Conservation (phyloP, 1,140 invertebrate species). For the Caenorhabditis brenneri region DNA sequence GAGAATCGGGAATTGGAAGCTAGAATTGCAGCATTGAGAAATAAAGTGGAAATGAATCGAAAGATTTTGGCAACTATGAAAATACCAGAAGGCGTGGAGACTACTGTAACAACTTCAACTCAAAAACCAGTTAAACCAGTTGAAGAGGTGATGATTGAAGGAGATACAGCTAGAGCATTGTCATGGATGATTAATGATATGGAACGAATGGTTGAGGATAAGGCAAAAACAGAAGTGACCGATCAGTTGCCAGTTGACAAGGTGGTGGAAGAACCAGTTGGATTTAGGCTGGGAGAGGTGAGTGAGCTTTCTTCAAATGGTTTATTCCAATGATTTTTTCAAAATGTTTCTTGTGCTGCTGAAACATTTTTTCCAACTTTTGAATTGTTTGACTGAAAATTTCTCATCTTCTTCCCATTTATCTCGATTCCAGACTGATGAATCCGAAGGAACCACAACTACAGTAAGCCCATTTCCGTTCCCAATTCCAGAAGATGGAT, state of each 20-base stretch:
- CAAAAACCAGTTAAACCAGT: neutral
- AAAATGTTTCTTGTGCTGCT: too few species aligned
- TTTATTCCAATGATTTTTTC: neutral
- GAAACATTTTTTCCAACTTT: too few species aligned
- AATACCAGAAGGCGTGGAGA: neutral
- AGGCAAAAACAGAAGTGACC: constrained; percentile 10
- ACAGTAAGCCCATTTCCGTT: constrained; percentile 23
- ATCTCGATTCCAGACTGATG: too few species aligned
- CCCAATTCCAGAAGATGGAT: constrained; percentile 24
- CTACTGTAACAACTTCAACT: neutral
- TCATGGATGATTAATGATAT: constrained; percentile 37
- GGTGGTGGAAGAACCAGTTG: neutral
- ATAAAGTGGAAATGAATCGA: constrained; percentile 24
- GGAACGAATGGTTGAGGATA: constrained; percentile 4
- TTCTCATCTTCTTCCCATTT: too few species aligned
- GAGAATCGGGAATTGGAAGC: constrained; percentile 25
- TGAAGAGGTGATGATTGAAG: neutral
- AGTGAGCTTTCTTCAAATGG: neutral
- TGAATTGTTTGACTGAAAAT: too few species aligned
- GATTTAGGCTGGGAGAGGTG: constrained; percentile 22
- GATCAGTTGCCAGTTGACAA: constrained; percentile 7
- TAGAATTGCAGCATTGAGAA: constrained; percentile 20
- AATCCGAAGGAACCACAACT: neutral
- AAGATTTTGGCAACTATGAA: constrained; percentile 14
- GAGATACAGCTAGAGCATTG: neutral